phyloP scores from a whole-genome alignment of 2,113 vertebrate genomes.

The Ellobius talpinus region DNA sequence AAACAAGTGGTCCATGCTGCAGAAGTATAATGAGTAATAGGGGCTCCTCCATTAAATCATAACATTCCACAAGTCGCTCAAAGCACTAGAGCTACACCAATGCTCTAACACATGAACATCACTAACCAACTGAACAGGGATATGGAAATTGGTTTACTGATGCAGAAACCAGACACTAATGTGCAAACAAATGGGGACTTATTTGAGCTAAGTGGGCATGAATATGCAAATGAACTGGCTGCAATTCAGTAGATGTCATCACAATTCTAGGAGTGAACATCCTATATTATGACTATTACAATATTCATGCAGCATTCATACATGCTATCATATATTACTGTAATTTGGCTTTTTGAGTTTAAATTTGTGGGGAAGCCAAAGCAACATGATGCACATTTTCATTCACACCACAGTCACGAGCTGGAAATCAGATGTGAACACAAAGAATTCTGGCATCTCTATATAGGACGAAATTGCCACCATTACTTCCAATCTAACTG shows the following conservation, averaged over 20 bases:
- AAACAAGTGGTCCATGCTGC: neutral
- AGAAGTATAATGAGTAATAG: constrained; percentile 1
- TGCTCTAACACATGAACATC: constrained; percentile 61
- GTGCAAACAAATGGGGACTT: constrained; percentile 82
- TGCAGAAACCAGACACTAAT: constrained; percentile 80
- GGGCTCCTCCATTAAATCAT: neutral
- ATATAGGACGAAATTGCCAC: neutral
- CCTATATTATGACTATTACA: constrained; percentile 82
- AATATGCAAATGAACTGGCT: constrained; percentile 83
- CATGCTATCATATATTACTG: constrained; percentile 67
- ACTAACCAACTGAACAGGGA: constrained; percentile 76
- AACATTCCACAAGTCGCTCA: neutral
- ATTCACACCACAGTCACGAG: constrained; percentile 33
- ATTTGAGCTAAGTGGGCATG: constrained; percentile 78
- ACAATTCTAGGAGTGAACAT: constrained; percentile 80
- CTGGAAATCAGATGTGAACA: constrained; percentile 54
- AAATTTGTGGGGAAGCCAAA: constrained; percentile 73
- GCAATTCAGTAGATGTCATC: constrained; percentile 78
- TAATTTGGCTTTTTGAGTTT: constrained; percentile 69
- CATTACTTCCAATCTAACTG: neutral
- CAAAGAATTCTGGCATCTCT: neutral
- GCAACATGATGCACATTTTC: constrained; percentile 69
- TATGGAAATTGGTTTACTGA: constrained; percentile 79
- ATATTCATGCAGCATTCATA: constrained; percentile 77
- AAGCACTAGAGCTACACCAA: neutral